A percentile compares a stretch with the other conserved stretches of the same genome.
Conservation (phyloP, 2,888 invertebrate species). For the Rhagonycha lutea region DNA sequence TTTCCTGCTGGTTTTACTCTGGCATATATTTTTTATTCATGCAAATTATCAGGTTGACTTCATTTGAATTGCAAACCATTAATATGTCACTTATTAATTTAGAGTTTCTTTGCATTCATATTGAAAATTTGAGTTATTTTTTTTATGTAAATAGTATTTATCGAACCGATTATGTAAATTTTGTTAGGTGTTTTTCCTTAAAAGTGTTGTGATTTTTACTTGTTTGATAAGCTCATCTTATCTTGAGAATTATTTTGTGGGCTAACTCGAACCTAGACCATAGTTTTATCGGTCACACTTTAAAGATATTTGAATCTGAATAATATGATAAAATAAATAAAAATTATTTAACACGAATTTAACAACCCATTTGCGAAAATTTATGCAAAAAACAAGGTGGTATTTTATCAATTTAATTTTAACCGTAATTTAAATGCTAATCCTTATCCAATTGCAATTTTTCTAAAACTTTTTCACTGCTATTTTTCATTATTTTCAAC, state of each 20-base stretch:
- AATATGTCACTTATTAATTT: not conserved
- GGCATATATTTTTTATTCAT: conserved; percentile 16
- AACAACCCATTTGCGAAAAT: not conserved
- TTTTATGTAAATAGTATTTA: not conserved
- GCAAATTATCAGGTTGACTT: conserved; percentile 13
- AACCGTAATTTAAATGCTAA: no score
- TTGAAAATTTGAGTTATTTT: not conserved
- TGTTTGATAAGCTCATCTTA: not conserved
- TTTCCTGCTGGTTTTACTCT: conserved; percentile 17
- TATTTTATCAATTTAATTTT: no score
- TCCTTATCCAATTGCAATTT: no score
- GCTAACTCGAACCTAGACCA: not conserved
- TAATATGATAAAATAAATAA: not conserved
- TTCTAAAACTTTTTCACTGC: no score
- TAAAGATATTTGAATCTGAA: not conserved
- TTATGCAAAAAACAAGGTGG: not conserved
- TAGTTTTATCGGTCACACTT: not conserved
- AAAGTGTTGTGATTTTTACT: not conserved
- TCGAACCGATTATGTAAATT: not conserved
- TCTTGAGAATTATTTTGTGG: not conserved
- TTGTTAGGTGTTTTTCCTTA: not conserved
- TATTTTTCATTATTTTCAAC: no score
- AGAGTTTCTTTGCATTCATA: not conserved
- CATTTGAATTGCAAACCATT: conserved; percentile 13
- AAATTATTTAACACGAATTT: no score